Percentiles rank a stretch among this genome's conserved stretches.
Conservation (phyloP, 2,888 invertebrate genomes). For the Callosobruchus maculatus region DNA sequence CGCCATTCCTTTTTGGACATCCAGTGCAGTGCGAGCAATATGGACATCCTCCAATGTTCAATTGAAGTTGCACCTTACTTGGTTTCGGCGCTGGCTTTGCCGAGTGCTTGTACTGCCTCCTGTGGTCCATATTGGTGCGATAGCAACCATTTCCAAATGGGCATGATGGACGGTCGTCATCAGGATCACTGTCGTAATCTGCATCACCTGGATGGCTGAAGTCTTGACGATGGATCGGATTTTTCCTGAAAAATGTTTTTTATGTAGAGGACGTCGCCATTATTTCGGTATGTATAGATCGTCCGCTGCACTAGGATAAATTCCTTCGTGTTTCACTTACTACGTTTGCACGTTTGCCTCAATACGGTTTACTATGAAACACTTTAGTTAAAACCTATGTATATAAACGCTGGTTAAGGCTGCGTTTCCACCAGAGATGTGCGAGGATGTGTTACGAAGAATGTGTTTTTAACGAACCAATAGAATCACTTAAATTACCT, state of each 20-base stretch:
- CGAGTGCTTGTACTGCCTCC: constrained; percentile 51
- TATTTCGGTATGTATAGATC: no score
- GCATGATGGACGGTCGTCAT: constrained; percentile 53
- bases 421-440: no score
- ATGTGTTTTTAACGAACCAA: no score
- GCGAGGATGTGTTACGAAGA: no score
- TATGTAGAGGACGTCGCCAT: no score
- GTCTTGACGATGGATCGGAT: constrained; percentile 55
- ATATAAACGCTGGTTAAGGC: no score
- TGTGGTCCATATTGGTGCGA: constrained; percentile 57
- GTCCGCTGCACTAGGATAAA: no score
- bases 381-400: no score
- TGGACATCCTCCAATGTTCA: constrained; percentile 9
- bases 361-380: no score
- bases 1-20: constrained; percentile 4
- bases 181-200: constrained; percentile 54
- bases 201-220: constrained; percentile 64
- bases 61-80: constrained; percentile 14
- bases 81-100: constrained; percentile 27
- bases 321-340: no score
- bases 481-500: no score
- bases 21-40: constrained; percentile 24
- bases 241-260: constrained; percentile 60
- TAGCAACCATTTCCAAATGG: constrained; percentile 58
- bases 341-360: no score